phyloP scores from a whole-genome alignment of 2,888 invertebrate genomes.

The Mystacides longicornis region DNA sequence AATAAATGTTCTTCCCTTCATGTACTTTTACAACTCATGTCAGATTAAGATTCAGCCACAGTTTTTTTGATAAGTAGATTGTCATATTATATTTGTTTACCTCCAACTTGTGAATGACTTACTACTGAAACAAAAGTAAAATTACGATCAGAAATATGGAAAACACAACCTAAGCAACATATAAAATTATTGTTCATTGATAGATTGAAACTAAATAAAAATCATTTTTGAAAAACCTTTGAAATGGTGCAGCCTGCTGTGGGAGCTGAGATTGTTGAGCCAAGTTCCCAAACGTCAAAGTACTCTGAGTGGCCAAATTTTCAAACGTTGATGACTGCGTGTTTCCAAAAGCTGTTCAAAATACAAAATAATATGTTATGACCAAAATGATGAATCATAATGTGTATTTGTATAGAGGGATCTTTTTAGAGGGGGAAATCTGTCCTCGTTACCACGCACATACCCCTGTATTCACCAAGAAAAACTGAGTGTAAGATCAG shows the following conservation, averaged over 20 bases:
- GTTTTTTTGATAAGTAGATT: too few species aligned
- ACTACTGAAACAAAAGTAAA: constrained; percentile 33
- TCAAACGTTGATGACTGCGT: constrained; percentile 56
- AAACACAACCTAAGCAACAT: background rate
- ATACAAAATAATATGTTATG: too few species aligned
- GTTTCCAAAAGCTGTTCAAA: constrained; percentile 40
- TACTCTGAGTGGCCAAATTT: constrained; percentile 55
- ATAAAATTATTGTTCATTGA: background rate
- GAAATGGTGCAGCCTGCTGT: constrained; percentile 34
- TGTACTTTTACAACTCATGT: too few species aligned
- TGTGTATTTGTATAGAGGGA: too few species aligned
- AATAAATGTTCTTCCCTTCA: too few species aligned
- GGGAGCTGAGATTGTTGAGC: constrained; percentile 45
- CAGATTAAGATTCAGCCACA: too few species aligned
- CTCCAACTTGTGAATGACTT: constrained; percentile 48
- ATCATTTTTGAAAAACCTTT: constrained; percentile 32
- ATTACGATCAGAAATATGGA: background rate
- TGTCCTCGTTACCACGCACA: too few species aligned
- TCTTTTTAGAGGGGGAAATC: too few species aligned
- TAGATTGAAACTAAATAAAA: background rate
- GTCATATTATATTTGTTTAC: background rate
- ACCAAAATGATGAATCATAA: too few species aligned
- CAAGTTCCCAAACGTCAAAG: constrained; percentile 56
- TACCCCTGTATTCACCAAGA: too few species aligned
- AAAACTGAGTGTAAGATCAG: too few species aligned